phyloP scores from a whole-genome alignment of 2,888 invertebrate genomes.

The Malachius bipustulatus region DNA sequence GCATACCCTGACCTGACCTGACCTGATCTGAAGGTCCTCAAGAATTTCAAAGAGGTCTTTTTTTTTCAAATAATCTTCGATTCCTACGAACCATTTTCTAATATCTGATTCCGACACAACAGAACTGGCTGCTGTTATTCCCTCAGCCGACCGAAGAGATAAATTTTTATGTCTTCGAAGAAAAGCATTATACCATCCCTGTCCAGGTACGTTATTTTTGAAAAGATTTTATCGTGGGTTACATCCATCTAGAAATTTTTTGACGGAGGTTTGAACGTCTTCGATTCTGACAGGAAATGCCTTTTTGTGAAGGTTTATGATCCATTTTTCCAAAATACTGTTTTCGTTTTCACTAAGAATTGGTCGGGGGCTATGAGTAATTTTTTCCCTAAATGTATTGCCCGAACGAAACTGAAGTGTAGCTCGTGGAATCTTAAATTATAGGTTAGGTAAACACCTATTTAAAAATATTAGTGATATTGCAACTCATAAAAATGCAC shows the following conservation, averaged over 20 bases:
- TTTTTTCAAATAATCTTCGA: constrained; percentile 10
- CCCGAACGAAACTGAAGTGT: too few relatives aligned
- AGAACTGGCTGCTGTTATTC: constrained; percentile 21
- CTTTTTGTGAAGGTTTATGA: constrained; percentile 4
- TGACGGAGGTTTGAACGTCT: constrained; percentile 9
- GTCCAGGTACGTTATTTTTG: too few relatives aligned
- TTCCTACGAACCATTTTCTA: constrained; percentile 21
- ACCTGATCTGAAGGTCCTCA: too few relatives aligned
- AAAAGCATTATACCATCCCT: constrained; percentile 11
- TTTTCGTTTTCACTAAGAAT: too few relatives aligned
- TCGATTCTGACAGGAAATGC: constrained; percentile 11
- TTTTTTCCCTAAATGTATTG: too few relatives aligned
- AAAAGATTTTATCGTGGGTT: too few relatives aligned
- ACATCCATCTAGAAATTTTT: constrained; percentile 12
- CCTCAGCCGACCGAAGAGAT: constrained; percentile 16
- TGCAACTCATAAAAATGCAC: too few relatives aligned
- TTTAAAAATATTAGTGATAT: too few relatives aligned
- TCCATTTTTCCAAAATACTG: background rate
- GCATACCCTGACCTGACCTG: too few relatives aligned
- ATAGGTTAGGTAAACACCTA: too few relatives aligned
- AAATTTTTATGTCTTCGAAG: constrained; percentile 11
- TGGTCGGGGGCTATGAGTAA: too few relatives aligned
- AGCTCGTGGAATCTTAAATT: too few relatives aligned
- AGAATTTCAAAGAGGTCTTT: constrained; percentile 5
- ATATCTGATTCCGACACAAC: constrained; percentile 22